A percentile compares a stretch with the other conserved stretches of the same genome.
Evolutionary conservation across 2,888 invertebrate species (phyloP).

Genomic region (Drosophila borealis): DNA sequence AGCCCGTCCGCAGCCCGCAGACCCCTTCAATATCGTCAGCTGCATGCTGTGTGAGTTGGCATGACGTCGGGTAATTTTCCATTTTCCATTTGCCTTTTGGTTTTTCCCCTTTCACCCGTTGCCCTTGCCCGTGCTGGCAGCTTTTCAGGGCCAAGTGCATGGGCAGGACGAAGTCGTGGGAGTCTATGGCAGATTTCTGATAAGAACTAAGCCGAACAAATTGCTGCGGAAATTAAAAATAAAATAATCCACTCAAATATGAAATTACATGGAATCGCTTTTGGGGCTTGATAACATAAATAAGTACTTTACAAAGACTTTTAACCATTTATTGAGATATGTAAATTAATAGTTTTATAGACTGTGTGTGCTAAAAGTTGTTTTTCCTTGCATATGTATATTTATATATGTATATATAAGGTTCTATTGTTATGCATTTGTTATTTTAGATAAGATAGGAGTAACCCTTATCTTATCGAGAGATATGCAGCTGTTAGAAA

Average conservation of each 20-base stretch:
- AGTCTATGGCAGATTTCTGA: slow-evolving; percentile 32
- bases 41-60: slow-evolving; percentile 60
- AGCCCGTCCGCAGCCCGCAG: neutral
- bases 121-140: slow-evolving; percentile 11
- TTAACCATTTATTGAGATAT: no score
- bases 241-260: neutral
- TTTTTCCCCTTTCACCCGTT: slow-evolving; percentile 26
- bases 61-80: slow-evolving; percentile 74
- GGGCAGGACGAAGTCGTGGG: slow-evolving; percentile 26
- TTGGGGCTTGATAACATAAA: neutral
- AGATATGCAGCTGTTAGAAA: no score
- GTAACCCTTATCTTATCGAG: no score
- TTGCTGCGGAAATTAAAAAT: neutral
- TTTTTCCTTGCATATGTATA: no score
- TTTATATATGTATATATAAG: no score
- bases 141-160: slow-evolving; percentile 62
- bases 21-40: slow-evolving; percentile 11
- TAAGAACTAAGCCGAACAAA: slow-evolving; percentile 26
- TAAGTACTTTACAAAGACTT: neutral
- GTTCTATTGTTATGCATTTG: no score
- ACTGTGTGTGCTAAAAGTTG: no score
- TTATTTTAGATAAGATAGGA: no score
- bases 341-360: no score
- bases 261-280: neutral
- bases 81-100: slow-evolving; percentile 27